phyloP scores from a whole-genome alignment of 2,888 invertebrate species.

The Furcula furcula region DNA sequence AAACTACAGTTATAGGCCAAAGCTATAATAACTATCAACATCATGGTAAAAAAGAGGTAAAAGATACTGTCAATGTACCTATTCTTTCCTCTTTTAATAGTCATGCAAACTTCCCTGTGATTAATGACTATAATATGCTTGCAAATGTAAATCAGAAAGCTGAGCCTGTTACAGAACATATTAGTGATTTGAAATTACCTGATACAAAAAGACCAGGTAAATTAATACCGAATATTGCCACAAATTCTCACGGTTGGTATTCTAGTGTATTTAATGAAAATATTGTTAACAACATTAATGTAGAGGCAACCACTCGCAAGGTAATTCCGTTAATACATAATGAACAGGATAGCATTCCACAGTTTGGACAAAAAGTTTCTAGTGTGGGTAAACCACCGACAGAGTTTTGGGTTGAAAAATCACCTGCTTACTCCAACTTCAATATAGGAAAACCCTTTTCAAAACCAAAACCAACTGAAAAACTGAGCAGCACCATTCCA shows the following conservation, averaged over 20 bases:
- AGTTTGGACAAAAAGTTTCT: slow-evolving; percentile 67
- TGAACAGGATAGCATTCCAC: slow-evolving; percentile 45
- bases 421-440: slow-evolving; percentile 41
- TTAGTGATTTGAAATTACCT: slow-evolving; percentile 36
- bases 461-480: slow-evolving; percentile 45
- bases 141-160: slow-evolving; percentile 24
- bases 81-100: slow-evolving; percentile 56
- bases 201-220: slow-evolving; percentile 58
- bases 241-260: slow-evolving; percentile 76
- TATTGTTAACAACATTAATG: slow-evolving; percentile 57
- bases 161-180: slow-evolving; percentile 49
- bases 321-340: slow-evolving; percentile 63
- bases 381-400: slow-evolving; percentile 66
- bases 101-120: slow-evolving; percentile 76
- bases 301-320: slow-evolving; percentile 66
- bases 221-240: slow-evolving; percentile 62
- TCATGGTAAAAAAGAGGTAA: slow-evolving; percentile 14
- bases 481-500: slow-evolving; percentile 30
- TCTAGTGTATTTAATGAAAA: slow-evolving; percentile 60
- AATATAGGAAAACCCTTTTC: slow-evolving; percentile 65
- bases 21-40: slow-evolving; percentile 21
- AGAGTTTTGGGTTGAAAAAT: slow-evolving; percentile 54
- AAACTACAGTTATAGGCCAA: slow-evolving; percentile 28
- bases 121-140: slow-evolving; percentile 46
- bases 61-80: slow-evolving; percentile 23